Evolutionary conservation across 2,888 invertebrate genomes (phyloP).

Genomic region (Orthosia gracilis): DNA sequence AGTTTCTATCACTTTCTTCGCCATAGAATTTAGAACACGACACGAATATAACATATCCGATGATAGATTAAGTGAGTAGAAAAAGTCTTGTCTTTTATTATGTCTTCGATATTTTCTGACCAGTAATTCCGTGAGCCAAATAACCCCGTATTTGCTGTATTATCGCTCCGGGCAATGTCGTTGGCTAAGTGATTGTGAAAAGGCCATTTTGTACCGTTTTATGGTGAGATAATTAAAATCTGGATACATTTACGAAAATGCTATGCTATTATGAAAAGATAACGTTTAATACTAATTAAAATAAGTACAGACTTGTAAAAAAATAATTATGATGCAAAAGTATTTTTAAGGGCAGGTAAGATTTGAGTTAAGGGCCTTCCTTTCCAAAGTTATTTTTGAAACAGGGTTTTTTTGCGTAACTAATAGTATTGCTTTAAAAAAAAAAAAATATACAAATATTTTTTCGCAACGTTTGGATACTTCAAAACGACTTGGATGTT

Average conservation of each 20-base stretch:
- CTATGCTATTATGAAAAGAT: constrained; percentile 3
- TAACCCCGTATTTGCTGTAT: constrained; percentile 71
- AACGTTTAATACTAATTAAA: constrained; percentile 10
- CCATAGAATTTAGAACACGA: constrained; percentile 29
- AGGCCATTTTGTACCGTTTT: constrained; percentile 45
- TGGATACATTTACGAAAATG: constrained; percentile 16
- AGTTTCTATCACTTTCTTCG: constrained; percentile 3
- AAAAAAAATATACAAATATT: too few species aligned
- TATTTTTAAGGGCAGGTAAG: not conserved
- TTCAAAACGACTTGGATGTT: too few species aligned
- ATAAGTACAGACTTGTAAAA: not conserved
- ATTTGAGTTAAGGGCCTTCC: not conserved
- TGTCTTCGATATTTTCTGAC: constrained; percentile 72
- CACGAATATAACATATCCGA: constrained; percentile 39
- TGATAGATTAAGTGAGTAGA: constrained; percentile 54
- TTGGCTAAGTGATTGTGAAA: constrained; percentile 61
- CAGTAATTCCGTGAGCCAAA: constrained; percentile 77
- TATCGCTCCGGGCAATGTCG: constrained; percentile 64
- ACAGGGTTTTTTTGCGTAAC: too few species aligned
- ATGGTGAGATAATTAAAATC: constrained; percentile 47
- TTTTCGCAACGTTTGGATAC: too few species aligned
- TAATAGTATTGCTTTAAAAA: too few species aligned
- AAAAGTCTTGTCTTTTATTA: constrained; percentile 76
- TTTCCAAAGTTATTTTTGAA: too few species aligned
- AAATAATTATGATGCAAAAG: constrained; percentile 4